Percentiles rank a stretch among this genome's conserved stretches.
These are phyloP conservation scores for Chelonus formosanus DNA, from an alignment of 2,888 invertebrate species.

Conservation along the genomic window DNA sequence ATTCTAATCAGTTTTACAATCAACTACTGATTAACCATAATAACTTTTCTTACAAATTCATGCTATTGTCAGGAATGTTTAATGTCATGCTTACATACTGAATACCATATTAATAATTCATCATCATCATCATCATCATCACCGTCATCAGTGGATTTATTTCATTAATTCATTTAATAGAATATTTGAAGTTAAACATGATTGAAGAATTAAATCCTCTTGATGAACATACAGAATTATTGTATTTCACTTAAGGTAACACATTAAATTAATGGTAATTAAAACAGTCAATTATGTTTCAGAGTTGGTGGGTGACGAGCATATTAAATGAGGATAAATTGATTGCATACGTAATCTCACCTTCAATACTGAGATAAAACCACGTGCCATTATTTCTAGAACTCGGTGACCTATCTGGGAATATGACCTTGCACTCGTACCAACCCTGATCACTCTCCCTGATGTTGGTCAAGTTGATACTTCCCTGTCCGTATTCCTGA, in stretches of 20 bases:
- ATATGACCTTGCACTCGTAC: conserved; percentile 89
- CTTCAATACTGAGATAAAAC: conserved; percentile 88
- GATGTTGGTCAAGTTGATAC: conserved; percentile 86
- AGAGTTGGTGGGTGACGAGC: no score
- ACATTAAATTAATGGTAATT: conserved; percentile 1
- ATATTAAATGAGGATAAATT: neutral
- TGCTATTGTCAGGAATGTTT: no score
- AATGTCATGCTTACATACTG: no score
- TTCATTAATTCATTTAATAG: neutral
- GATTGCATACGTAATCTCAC: conserved; percentile 65
- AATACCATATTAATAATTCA: no score
- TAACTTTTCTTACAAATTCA: neutral
- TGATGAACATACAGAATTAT: no score
- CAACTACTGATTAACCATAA: neutral
- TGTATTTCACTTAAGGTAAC: neutral
- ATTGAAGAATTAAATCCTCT: no score
- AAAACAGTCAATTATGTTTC: neutral
- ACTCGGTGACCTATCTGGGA: conserved; percentile 87
- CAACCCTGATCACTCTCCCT: conserved; percentile 89
- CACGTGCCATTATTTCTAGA: conserved; percentile 88
- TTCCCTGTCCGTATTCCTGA: conserved; percentile 72
- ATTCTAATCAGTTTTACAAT: conserved; percentile 15
- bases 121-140: no score
- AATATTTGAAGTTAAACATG: neutral
- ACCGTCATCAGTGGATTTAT: no score